Percentiles rank a stretch among this genome's conserved stretches.
phyloP scores from a whole-genome alignment of 2,113 vertebrate species.

The Monarcha castaneiventris region DNA sequence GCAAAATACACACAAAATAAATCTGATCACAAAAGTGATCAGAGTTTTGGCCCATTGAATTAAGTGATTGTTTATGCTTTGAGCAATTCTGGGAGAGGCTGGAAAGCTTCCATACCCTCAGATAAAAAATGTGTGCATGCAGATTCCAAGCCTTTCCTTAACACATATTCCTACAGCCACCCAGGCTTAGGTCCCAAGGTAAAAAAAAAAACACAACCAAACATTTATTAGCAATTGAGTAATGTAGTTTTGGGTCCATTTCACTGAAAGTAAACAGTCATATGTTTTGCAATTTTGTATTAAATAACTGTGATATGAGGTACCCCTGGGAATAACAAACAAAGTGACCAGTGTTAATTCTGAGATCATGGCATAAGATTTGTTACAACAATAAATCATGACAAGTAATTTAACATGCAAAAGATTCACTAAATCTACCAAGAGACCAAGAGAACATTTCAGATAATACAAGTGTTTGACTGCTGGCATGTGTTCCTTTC shows the following conservation, averaged over 20 bases:
- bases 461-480: neutral
- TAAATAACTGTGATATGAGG: neutral
- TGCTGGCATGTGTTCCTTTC: neutral
- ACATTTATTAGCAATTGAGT: neutral
- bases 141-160: neutral
- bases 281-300: neutral
- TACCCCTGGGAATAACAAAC: neutral
- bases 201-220: neutral
- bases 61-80: neutral
- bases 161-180: neutral
- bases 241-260: neutral
- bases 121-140: neutral
- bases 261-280: neutral
- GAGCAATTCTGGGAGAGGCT: neutral
- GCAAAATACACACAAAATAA: too few species aligned
- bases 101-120: neutral
- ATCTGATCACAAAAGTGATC: neutral
- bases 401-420: neutral
- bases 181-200: neutral
- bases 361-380: fast-evolving
- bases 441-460: neutral
- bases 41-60: neutral
- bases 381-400: neutral
- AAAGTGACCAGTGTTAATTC: neutral
- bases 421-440: neutral